A percentile compares a stretch with the other conserved stretches of the same genome.
Conservation (phyloP, 2,797 vertebrate genomes). For the Fistularia tabacaria region DNA sequence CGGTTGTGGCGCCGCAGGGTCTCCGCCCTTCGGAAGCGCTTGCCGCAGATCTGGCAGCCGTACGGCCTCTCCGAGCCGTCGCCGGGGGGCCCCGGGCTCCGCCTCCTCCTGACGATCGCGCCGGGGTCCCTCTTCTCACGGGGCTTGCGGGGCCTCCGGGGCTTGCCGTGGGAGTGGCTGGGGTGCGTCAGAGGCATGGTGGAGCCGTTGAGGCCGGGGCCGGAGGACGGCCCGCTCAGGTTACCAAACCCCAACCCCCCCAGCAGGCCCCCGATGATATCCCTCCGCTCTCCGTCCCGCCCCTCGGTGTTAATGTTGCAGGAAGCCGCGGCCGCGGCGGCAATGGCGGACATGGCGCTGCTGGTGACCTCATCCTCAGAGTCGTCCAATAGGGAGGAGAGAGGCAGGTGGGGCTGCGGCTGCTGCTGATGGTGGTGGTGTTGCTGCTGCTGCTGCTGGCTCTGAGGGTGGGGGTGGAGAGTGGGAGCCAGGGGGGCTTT, state of each 20-base stretch:
- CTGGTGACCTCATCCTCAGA: constrained; percentile 82
- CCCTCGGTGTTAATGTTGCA: constrained; percentile 73
- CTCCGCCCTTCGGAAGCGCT: constrained; percentile 86
- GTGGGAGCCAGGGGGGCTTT: constrained; percentile 81
- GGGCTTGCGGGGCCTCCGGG: constrained; percentile 70
- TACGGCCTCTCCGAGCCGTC: constrained; percentile 76
- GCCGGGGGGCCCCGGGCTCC: constrained; percentile 63
- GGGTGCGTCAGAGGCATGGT: constrained; percentile 77
- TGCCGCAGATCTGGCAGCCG: constrained; percentile 80
- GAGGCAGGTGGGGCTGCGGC: constrained; percentile 75
- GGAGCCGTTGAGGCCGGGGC: constrained; percentile 70
- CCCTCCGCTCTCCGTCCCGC: constrained; percentile 74
- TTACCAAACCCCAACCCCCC: constrained; percentile 78
- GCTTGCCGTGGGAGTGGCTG: constrained; percentile 65
- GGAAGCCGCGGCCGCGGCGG: constrained; percentile 77
- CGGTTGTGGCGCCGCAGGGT: constrained; percentile 88
- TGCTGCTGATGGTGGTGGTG: constrained; percentile 63
- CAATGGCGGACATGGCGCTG: constrained; percentile 81
- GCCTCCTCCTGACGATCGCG: constrained; percentile 60
- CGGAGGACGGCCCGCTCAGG: constrained; percentile 70
- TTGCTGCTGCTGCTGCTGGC: constrained; percentile 62
- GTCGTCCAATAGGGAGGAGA: constrained; percentile 78
- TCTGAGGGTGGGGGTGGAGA: constrained; percentile 78
- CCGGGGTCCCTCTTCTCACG: constrained; percentile 69
- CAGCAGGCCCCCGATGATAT: constrained; percentile 79